Evolutionary conservation across 1,140 invertebrate species (phyloP), one percentile per base, ranked within the genome.

Genomic region (Atta texana): DNA sequence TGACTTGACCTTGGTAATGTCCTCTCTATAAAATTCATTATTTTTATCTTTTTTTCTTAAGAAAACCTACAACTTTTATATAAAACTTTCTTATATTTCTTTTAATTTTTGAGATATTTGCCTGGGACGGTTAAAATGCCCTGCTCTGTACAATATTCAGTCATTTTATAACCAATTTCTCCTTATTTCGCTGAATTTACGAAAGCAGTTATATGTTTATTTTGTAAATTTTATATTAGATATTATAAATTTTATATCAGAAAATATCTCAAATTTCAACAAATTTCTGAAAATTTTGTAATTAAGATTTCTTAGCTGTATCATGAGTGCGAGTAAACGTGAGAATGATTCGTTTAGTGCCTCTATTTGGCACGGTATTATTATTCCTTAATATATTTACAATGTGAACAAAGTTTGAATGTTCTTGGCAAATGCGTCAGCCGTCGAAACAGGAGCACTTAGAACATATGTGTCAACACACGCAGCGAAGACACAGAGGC

Each of bases 401-500:
- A 61, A 76, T 31, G 21, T 8, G 57, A 59, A 18, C 75, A 39
- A 78, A 78, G 75, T 80, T 66, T 64, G 44, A 21, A 18, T 44
- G n/a, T n/a, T 61, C 34, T 16, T 10, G 53, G 44, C 69, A 61
- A 84, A 74, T 44, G 78, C 80, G 55, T 74, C 69, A 75, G 39
- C 55, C 57, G 80, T 84, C 69, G 80, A 84, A 84, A 84, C 80
- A 28, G 55, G 72, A 84, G 69, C 80, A 61, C 80, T 84, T 51
- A 72, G 55, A 71, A 61, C 80, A 61, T 74, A 24, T 63, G 80
- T 61, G 69, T 55, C 55, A 57, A 75, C 69, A 74, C 80, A 75
- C 69, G 80, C 61, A 71, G 49, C 34, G 81, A 84, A 75, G 74
- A 61, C 68, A 85, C n/a, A 18, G 59, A 55, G 49, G 53, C 74